phyloP scores from a whole-genome alignment of 2,113 vertebrate species.

The Ifrita kowaldi region DNA sequence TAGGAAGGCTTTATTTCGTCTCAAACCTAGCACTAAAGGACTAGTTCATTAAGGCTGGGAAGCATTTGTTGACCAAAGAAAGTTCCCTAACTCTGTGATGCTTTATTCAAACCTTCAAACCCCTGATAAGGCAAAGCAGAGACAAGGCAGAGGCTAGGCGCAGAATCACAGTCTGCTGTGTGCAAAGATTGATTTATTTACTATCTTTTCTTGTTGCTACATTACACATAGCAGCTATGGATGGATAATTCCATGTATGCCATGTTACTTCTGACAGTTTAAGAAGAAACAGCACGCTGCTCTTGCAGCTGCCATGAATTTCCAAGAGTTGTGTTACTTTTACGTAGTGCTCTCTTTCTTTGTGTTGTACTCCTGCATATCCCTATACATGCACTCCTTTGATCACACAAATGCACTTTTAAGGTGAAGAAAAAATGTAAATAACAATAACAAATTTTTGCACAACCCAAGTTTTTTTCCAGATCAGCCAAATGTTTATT shows the following conservation, averaged over 20 bases:
- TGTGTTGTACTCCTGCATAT: fast-evolving
- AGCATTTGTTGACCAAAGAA: neutral
- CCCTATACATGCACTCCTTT: neutral
- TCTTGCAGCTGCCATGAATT: neutral
- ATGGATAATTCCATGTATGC: neutral
- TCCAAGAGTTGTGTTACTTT: neutral
- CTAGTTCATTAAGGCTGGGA: neutral
- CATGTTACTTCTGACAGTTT: neutral
- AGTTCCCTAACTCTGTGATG: neutral
- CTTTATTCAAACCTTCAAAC: neutral
- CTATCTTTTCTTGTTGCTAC: neutral
- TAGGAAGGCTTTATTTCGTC: neutral
- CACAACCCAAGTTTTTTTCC: neutral
- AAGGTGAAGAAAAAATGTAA: neutral
- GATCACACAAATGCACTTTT: neutral
- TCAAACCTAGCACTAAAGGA: neutral
- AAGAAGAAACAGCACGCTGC: neutral
- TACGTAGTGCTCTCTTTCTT: fast-evolving
- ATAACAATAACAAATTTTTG: neutral
- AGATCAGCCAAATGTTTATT: neutral
- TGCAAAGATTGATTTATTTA: neutral
- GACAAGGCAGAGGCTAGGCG: neutral
- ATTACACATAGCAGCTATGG: neutral
- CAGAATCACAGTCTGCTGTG: neutral
- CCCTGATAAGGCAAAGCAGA: neutral